phyloP scores from a whole-genome alignment of 64 coral and sea anemone genomes.

The Hydrozoanthus tunicans region DNA sequence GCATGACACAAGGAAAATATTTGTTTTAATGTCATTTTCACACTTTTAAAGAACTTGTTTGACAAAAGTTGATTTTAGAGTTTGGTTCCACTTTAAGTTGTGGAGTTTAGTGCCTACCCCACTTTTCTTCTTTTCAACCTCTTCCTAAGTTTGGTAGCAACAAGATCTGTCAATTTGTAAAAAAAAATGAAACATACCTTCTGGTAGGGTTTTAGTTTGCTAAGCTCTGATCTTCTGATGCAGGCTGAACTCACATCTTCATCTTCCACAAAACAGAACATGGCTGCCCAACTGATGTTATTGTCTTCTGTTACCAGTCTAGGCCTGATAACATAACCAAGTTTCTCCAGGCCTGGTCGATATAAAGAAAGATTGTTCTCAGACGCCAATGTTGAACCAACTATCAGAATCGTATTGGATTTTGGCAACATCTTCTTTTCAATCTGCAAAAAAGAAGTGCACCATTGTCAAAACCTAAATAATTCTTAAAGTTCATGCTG shows the following conservation, averaged over 20 bases:
- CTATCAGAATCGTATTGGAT: neutral
- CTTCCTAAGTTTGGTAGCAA: too few species aligned
- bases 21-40: too few species aligned
- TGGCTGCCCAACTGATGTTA: neutral
- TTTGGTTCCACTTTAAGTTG: too few species aligned
- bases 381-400: neutral
- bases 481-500: neutral
- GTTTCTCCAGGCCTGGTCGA: conserved; percentile 19
- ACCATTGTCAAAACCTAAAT: neutral
- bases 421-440: conserved; percentile 28
- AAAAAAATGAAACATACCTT: conserved; percentile 4
- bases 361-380: conserved; percentile 38
- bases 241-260: conserved; percentile 9
- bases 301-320: too few species aligned
- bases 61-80: too few species aligned
- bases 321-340: neutral
- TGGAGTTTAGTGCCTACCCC: too few species aligned
- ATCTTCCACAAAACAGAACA: conserved; percentile 39
- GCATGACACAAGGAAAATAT: too few species aligned
- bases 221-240: conserved; percentile 24
- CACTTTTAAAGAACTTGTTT: too few species aligned
- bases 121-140: too few species aligned
- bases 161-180: too few species aligned
- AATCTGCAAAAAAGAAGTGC: conserved; percentile 26
- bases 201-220: conserved; percentile 16